Conservation (phyloP, 2,113 vertebrate genomes). For the Vidua chalybeata region DNA sequence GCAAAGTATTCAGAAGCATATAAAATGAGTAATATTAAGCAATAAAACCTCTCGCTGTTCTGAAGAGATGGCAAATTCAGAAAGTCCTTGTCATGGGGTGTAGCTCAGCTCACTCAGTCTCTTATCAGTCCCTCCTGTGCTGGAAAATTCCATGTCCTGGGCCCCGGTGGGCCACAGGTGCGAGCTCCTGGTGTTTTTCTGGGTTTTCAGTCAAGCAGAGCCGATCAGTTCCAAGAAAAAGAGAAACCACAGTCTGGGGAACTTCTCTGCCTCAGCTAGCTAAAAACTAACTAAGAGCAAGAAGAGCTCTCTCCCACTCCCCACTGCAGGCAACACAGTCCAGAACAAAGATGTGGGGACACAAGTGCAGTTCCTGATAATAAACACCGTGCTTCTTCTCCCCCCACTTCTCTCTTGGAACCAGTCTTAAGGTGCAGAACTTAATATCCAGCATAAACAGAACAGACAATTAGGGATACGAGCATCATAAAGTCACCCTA, state of each 20-base stretch:
- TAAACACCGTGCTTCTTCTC: fast-evolving
- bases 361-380: too few relatives aligned
- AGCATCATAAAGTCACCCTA: background rate
- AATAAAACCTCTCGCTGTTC: background rate
- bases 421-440: background rate
- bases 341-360: fast-evolving
- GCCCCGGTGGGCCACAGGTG: background rate
- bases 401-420: fast-evolving
- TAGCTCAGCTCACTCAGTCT: background rate
- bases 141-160: fast-evolving
- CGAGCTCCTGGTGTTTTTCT: background rate
- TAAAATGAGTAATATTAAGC: background rate
- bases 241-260: fast-evolving
- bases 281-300: background rate
- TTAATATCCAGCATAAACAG: background rate
- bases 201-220: background rate
- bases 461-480: background rate
- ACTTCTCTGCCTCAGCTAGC: background rate
- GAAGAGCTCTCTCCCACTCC: background rate
- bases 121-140: background rate
- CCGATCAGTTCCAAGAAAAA: background rate
- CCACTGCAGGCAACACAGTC: background rate
- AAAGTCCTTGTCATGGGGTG: background rate
- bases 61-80: background rate
- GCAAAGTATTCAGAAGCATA: background rate